Percentiles rank a stretch among this genome's conserved stretches.
phyloP scores from a whole-genome alignment of 1,140 invertebrate species.

The Leptoteleia sp. region DNA sequence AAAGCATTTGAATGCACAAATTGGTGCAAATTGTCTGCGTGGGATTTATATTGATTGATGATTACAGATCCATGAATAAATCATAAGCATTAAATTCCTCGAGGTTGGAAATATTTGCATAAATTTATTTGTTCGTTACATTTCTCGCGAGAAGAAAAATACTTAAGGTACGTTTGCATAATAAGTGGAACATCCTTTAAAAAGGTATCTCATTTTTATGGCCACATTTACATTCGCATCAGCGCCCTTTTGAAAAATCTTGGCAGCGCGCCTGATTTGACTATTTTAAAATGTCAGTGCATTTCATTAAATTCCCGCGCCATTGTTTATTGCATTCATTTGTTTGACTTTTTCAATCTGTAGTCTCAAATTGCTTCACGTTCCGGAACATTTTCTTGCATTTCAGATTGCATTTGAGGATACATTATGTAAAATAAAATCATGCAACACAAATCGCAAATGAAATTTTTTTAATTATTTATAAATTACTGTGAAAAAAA shows the following conservation, averaged over 20 bases:
- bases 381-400: constrained; percentile 15
- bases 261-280: constrained; percentile 48
- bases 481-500: no score
- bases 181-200: constrained; percentile 14
- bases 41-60: not conserved
- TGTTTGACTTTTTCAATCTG: constrained; percentile 57
- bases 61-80: constrained; percentile 1
- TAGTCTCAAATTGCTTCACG: constrained; percentile 36
- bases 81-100: constrained; percentile 2
- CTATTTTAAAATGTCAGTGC: constrained; percentile 48
- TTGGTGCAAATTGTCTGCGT: no score
- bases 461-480: no score
- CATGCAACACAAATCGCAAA: no score
- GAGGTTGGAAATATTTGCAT: constrained; percentile 10
- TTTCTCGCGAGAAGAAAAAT: constrained; percentile 4
- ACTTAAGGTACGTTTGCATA: constrained; percentile 20
- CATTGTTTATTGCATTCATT: constrained; percentile 51
- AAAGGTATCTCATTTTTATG: constrained; percentile 32
- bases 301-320: constrained; percentile 49
- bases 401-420: constrained; percentile 15
- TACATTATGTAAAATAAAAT: constrained; percentile 36
- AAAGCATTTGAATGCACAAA: no score
- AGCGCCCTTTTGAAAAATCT: constrained; percentile 47
- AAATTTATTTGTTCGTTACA: constrained; percentile 15
- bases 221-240: constrained; percentile 42